These are phyloP conservation scores for Ferdinandea cuprea DNA, from an alignment of 2,888 invertebrate species.

Conservation along the genomic window DNA sequence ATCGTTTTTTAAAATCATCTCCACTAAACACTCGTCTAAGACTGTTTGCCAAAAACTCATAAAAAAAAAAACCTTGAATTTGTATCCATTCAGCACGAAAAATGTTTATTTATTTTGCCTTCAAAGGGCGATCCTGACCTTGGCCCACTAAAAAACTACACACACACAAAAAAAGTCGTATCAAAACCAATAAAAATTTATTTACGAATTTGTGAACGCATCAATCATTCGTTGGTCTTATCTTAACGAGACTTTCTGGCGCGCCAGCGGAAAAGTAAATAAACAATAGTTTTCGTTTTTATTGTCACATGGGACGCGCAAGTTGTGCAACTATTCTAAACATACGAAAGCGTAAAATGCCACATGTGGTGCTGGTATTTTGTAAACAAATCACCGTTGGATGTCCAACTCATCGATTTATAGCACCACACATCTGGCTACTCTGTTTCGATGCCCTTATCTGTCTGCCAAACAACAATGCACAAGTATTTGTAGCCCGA, in stretches of 20 bases:
- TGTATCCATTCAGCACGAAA: no score
- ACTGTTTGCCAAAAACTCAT: no score
- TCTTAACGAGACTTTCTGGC: constrained; percentile 31
- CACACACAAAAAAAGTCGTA: neutral
- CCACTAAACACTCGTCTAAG: no score
- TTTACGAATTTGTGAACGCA: constrained; percentile 23
- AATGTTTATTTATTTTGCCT: no score
- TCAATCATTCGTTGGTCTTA: constrained; percentile 22
- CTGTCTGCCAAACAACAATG: constrained; percentile 9
- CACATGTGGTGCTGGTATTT: no score
- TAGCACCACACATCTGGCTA: constrained; percentile 5
- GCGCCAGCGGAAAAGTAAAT: neutral
- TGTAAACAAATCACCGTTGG: neutral
- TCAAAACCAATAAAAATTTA: constrained; percentile 4
- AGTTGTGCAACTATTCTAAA: neutral
- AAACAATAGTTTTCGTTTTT: no score
- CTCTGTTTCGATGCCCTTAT: constrained; percentile 15
- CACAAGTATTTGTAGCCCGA: constrained; percentile 1
- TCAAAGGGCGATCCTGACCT: no score
- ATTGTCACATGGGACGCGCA: no score
- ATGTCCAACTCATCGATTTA: neutral
- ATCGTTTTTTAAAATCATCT: no score
- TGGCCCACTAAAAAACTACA: constrained; percentile 20
- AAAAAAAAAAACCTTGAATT: no score
- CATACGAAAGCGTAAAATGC: no score